Conservation (phyloP, 2,113 vertebrate species). For the Ovis canadensis region DNA sequence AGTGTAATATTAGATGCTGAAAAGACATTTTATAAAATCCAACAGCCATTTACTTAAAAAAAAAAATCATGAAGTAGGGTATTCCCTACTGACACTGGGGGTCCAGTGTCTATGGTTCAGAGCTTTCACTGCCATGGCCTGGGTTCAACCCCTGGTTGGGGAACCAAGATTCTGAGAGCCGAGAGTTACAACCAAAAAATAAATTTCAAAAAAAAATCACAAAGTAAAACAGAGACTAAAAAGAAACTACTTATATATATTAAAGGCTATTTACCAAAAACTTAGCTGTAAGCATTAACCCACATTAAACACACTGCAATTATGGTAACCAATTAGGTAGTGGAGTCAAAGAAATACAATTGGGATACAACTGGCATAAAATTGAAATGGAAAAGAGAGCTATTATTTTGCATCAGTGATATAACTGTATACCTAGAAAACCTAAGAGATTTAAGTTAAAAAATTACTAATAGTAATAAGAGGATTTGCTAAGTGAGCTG, state of each 20-base stretch:
- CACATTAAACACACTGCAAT: neutral
- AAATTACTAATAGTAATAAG: neutral
- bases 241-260: neutral
- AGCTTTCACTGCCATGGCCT: neutral
- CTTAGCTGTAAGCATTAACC: neutral
- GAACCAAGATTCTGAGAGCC: neutral
- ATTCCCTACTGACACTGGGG: neutral
- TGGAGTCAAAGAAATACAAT: neutral
- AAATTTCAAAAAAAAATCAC: neutral
- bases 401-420: neutral
- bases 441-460: neutral
- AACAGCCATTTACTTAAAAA: neutral
- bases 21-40: neutral
- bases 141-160: neutral
- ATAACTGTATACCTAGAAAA: neutral
- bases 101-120: neutral
- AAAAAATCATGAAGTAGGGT: neutral
- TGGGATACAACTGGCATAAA: neutral
- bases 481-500: neutral
- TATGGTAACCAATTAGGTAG: neutral
- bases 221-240: neutral
- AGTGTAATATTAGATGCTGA: neutral
- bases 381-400: neutral
- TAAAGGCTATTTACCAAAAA: neutral
- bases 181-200: neutral